Percentiles rank a stretch among this genome's conserved stretches.
phyloP scores from a whole-genome alignment of 2,888 invertebrate genomes.

The Cremastinae sp. region DNA sequence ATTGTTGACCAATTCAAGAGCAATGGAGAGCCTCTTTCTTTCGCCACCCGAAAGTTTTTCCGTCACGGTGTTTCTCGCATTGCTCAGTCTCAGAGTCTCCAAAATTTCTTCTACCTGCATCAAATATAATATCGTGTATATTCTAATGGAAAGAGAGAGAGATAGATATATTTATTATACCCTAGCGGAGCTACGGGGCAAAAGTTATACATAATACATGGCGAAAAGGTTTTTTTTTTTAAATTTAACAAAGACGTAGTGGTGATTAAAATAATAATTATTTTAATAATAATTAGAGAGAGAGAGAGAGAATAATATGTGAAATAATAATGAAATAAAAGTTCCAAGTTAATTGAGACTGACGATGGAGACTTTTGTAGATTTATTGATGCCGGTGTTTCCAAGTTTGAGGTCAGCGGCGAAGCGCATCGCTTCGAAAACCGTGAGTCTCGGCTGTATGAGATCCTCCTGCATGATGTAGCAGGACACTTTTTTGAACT shows the following conservation, averaged over 20 bases:
- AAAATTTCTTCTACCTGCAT: conserved; percentile 95
- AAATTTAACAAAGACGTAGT: too few species aligned
- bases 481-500: conserved; percentile 93
- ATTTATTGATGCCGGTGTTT: conserved; percentile 82
- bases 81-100: conserved; percentile 88
- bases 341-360: conserved; percentile 75
- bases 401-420: conserved; percentile 95
- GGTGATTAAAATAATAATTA: too few species aligned
- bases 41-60: conserved; percentile 94
- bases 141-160: too few species aligned
- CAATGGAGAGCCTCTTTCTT: conserved; percentile 95
- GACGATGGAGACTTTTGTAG: conserved; percentile 88
- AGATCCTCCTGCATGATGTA: conserved; percentile 98
- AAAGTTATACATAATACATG: too few species aligned
- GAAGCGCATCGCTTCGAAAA: conserved; percentile 92
- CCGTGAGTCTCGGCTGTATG: conserved; percentile 92
- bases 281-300: too few species aligned
- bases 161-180: too few species aligned
- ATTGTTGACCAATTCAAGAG: conserved; percentile 95
- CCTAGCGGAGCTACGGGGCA: too few species aligned
- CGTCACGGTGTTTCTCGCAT: conserved; percentile 88
- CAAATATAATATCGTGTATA: too few species aligned
- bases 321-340: neutral
- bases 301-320: neutral
- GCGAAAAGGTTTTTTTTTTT: too few species aligned